Conservation (phyloP, 2,888 invertebrate species). For the Seladonia tumulorum region DNA sequence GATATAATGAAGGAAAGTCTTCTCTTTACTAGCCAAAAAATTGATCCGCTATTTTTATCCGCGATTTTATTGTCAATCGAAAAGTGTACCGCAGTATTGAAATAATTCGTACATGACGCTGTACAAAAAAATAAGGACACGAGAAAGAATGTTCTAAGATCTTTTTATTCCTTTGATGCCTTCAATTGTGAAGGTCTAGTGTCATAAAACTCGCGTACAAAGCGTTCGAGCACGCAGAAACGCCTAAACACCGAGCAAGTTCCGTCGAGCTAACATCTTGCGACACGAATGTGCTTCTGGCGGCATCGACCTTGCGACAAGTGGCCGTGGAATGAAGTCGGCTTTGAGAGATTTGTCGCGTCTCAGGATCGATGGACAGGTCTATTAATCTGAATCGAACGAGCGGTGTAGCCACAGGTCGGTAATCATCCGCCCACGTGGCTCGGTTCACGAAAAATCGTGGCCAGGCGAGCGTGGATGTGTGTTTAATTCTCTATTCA, state of each 20-base stretch:
- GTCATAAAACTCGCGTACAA: not conserved
- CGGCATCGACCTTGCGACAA: not conserved
- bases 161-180: not conserved
- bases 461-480: not conserved
- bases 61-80: no score
- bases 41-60: no score
- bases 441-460: not conserved
- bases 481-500: slow-evolving; percentile 18
- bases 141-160: not conserved
- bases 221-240: not conserved
- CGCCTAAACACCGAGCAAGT: not conserved
- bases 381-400: slow-evolving; percentile 17
- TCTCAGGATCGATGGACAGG: not conserved
- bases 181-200: not conserved
- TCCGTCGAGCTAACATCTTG: not conserved
- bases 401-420: not conserved
- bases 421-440: slow-evolving; percentile 32
- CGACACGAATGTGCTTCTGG: not conserved
- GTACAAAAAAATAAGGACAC: not conserved
- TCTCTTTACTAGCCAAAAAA: no score
- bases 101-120: no score
- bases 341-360: not conserved
- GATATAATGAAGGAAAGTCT: no score
- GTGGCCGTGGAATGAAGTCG: not conserved
- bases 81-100: no score